A percentile compares a stretch with the other conserved stretches of the same genome.
phyloP scores from a whole-genome alignment of 2,888 invertebrate genomes.

The Drosophila subsilvestris region DNA sequence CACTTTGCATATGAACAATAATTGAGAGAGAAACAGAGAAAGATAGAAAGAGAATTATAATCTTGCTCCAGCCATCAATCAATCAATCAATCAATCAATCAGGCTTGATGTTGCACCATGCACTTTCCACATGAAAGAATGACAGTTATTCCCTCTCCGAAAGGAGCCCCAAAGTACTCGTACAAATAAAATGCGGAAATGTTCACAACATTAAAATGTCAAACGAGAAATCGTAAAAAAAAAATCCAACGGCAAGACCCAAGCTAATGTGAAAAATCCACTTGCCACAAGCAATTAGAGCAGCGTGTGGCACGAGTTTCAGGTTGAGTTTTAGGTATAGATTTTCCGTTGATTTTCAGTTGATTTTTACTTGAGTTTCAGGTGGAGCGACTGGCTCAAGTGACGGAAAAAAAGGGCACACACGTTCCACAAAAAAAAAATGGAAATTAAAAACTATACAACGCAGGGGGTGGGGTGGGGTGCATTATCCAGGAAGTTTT shows the following conservation, averaged over 20 bases:
- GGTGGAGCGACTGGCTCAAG: slow-evolving; percentile 19
- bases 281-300: background rate
- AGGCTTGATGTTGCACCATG: background rate
- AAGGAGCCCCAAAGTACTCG: background rate
- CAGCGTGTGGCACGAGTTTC: slow-evolving; percentile 14
- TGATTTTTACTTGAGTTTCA: too few species aligned
- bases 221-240: background rate
- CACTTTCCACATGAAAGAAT: background rate
- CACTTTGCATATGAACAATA: background rate
- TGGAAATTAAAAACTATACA: slow-evolving; percentile 12
- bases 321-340: background rate
- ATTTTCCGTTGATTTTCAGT: slow-evolving; percentile 4
- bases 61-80: background rate
- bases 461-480: background rate
- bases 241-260: background rate
- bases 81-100: background rate
- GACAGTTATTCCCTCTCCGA: background rate
- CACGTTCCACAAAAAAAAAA: background rate
- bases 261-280: background rate
- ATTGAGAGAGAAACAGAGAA: background rate
- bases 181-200: slow-evolving; percentile 1
- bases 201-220: background rate
- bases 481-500: slow-evolving; percentile 18
- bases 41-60: background rate
- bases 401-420: slow-evolving; percentile 2